phyloP scores from a whole-genome alignment of 2,888 invertebrate genomes.

The Limnephilus lunatus region DNA sequence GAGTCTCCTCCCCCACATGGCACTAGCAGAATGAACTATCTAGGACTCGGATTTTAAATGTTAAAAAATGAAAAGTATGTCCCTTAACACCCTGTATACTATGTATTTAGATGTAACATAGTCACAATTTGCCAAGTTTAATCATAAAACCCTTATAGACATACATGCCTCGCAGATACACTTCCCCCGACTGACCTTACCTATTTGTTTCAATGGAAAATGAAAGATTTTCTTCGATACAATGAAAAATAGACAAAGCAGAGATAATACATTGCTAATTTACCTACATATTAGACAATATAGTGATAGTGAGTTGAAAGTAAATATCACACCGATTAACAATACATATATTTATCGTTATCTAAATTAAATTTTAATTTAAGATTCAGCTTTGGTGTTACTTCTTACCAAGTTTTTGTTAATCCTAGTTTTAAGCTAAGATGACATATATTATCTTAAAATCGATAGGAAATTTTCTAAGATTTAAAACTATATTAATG shows the following conservation, averaged over 20 bases:
- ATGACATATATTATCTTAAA: constrained; percentile 12
- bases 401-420: constrained; percentile 23
- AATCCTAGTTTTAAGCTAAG: background rate
- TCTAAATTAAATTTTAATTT: background rate
- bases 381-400: constrained; percentile 36
- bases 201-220: background rate
- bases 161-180: too few species aligned
- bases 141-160: too few species aligned
- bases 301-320: background rate
- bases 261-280: background rate
- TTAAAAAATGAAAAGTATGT: too few species aligned
- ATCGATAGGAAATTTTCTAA: background rate
- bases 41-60: too few species aligned
- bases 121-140: too few species aligned
- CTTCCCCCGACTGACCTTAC: background rate
- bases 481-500: constrained; percentile 9
- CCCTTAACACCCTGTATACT: too few species aligned
- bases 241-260: background rate
- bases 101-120: too few species aligned
- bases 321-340: constrained; percentile 11
- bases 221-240: background rate
- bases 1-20: too few species aligned
- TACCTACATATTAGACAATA: background rate
- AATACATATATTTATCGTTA: background rate
- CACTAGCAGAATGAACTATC: too few species aligned